Conservation (phyloP, 2,113 vertebrate genomes). For the Phrynosoma blainvillii region DNA sequence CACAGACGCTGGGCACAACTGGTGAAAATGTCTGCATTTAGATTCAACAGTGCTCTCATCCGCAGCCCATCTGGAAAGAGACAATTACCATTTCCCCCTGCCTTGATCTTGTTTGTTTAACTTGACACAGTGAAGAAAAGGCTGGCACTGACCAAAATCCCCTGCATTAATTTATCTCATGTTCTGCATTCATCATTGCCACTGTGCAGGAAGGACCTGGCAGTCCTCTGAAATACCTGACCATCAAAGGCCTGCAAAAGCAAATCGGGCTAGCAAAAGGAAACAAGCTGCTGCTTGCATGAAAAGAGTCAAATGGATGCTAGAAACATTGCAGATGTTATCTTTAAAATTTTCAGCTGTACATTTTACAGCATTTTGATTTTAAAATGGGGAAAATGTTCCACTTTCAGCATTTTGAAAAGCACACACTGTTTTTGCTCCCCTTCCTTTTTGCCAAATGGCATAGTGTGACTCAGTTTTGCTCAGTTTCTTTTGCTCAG, state of each 20-base stretch:
- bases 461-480: not conserved
- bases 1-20: slow-evolving; percentile 76
- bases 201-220: slow-evolving; percentile 77
- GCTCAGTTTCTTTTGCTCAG: too few species aligned
- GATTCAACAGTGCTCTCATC: slow-evolving; percentile 81
- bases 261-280: slow-evolving; percentile 43
- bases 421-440: not conserved
- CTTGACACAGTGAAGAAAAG: slow-evolving; percentile 98
- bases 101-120: slow-evolving; percentile 99
- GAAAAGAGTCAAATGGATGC: slow-evolving; percentile 32
- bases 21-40: slow-evolving; percentile 81
- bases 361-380: slow-evolving; percentile 8
- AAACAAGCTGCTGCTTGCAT: slow-evolving; percentile 55
- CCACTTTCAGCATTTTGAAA: not conserved
- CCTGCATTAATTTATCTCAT: slow-evolving; percentile 97
- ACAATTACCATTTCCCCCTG: slow-evolving; percentile 93
- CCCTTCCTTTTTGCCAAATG: not conserved
- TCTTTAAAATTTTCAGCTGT: not conserved
- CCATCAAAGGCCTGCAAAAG: slow-evolving; percentile 63
- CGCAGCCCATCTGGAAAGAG: slow-evolving; percentile 89
- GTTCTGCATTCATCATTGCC: slow-evolving; percentile 99
- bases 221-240: slow-evolving; percentile 76
- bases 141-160: slow-evolving; percentile 95
- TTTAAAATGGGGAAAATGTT: not conserved
- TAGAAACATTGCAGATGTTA: not conserved